These are phyloP conservation scores for Coendou prehensilis DNA, from an alignment of 2,797 vertebrate species.

Conservation along the genomic window DNA sequence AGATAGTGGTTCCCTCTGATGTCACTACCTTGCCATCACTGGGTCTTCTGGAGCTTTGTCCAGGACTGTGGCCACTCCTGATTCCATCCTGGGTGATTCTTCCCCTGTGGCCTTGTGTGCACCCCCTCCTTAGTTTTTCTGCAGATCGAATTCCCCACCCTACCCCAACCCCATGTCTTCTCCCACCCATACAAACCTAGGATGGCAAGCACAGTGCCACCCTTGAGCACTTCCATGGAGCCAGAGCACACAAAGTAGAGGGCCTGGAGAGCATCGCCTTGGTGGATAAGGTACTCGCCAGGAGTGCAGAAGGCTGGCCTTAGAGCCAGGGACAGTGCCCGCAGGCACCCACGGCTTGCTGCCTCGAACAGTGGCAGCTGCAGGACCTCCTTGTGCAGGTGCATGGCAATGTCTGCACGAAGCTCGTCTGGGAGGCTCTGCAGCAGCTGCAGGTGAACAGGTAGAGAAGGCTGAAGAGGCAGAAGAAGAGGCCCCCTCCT, in stretches of 20 bases:
- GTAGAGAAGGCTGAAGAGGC: not conserved
- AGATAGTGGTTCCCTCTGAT: not conserved
- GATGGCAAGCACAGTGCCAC: constrained; percentile 88
- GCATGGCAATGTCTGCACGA: constrained; percentile 89
- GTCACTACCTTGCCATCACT: not conserved
- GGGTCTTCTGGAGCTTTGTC: not conserved
- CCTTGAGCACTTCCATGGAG: constrained; percentile 90
- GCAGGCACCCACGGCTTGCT: constrained; percentile 87
- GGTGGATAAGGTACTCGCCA: constrained; percentile 89
- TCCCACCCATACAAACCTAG: constrained; percentile 83
- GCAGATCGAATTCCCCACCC: not conserved
- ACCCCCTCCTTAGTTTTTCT: not conserved
- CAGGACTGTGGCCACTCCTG: not conserved
- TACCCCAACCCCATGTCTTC: not conserved
- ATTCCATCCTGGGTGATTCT: not conserved
- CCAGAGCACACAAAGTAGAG: constrained; percentile 89
- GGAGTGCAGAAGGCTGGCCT: constrained; percentile 87
- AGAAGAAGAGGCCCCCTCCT: not conserved
- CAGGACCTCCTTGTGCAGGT: constrained; percentile 89
- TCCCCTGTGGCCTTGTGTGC: not conserved
- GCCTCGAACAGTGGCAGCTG: constrained; percentile 88
- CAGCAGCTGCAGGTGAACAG: constrained; percentile 82
- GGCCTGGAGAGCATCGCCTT: constrained; percentile 88
- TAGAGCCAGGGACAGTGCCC: constrained; percentile 87
- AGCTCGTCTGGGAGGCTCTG: constrained; percentile 89